Evolutionary conservation across 1,140 invertebrate genomes (phyloP), one percentile per base, ranked within the genome.

Genomic region (Musca domestica): DNA sequence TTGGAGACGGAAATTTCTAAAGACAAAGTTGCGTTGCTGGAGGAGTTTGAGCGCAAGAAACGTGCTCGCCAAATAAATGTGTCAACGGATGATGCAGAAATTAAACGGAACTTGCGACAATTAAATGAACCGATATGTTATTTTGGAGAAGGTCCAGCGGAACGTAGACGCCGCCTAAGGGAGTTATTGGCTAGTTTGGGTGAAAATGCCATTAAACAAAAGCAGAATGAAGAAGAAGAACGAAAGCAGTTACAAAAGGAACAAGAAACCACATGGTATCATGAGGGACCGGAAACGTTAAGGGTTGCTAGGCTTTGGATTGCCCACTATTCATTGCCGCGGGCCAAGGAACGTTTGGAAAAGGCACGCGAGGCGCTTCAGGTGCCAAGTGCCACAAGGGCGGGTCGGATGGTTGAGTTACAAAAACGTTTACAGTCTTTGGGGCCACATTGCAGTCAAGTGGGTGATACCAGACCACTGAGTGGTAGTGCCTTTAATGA

Each of bases 71-170:
- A 95, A 75, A 95, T 98, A 17, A 94, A 94, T 78, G 93, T 95
- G 0, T 94, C 93, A 1, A 95, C 93, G 0, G 96, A 98, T 85
- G 96, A 98, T 85, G 87, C 88, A 14, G 95, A 98, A 85, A 95
- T 98, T 0, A 95, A 96, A 73, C 88, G 90, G 72, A 94, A 94
- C 83, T 85, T 99, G 1, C 83, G 97, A 51, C 91, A 96, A 80
- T 82, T 98, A 0, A 94, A 92, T 41, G 95, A 98, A 82, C 95
- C 96, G 0, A 95, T 98, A 71, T 98, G 95, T 83, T 85, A 96
- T 30, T 99, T 98, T 84, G 96, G 97, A 0, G 97, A 99, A 86
- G 96, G 96, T 0, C 96, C 96, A 2, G 96, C 96, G 0, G 96
- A 99, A 71, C 85, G 97, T 69, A 84, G 96, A 80, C 93, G 93